These are phyloP conservation scores for Halotydeus destructor DNA, from an alignment of 1,140 invertebrate species.

Conservation along the genomic window DNA sequence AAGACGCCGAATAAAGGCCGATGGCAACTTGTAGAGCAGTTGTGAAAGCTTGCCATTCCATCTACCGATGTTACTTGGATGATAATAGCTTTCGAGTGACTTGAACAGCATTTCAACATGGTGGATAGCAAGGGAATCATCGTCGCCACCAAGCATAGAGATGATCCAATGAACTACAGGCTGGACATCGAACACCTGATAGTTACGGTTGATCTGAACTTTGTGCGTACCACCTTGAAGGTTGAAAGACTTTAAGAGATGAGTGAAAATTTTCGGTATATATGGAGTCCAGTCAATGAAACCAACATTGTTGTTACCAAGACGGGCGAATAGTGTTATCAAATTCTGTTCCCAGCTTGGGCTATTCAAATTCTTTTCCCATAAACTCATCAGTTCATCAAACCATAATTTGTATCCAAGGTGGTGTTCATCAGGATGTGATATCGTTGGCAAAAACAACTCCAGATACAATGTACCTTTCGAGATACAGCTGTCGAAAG, in stretches of 20 bases:
- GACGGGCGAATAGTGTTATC: conserved; percentile 43
- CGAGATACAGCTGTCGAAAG: conserved; percentile 38
- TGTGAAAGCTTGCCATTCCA: conserved; percentile 34
- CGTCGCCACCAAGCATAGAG: conserved; percentile 32
- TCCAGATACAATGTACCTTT: conserved; percentile 40
- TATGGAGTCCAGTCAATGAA: conserved; percentile 68
- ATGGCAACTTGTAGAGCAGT: conserved; percentile 22
- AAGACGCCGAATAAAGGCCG: conserved; percentile 35
- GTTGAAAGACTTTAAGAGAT: conserved; percentile 43
- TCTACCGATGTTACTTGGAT: conserved; percentile 62
- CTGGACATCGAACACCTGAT: conserved; percentile 29
- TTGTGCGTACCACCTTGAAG: conserved; percentile 53
- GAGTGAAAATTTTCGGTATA: conserved; percentile 54
- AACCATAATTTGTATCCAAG: conserved; percentile 57
- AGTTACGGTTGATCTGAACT: conserved; percentile 21
- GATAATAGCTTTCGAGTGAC: conserved; percentile 62
- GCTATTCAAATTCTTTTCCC: conserved; percentile 46
- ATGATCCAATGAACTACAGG: conserved; percentile 46
- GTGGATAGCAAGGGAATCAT: conserved; percentile 33
- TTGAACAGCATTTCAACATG: conserved; percentile 59
- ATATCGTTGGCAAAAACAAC: conserved; percentile 48
- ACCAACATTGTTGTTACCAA: conserved; percentile 53
- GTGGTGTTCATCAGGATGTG: conserved; percentile 37
- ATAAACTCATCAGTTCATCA: conserved; percentile 53
- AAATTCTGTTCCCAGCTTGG: conserved; percentile 48